Conservation (phyloP, 2,888 invertebrate species). For the Sesamia inferens region DNA sequence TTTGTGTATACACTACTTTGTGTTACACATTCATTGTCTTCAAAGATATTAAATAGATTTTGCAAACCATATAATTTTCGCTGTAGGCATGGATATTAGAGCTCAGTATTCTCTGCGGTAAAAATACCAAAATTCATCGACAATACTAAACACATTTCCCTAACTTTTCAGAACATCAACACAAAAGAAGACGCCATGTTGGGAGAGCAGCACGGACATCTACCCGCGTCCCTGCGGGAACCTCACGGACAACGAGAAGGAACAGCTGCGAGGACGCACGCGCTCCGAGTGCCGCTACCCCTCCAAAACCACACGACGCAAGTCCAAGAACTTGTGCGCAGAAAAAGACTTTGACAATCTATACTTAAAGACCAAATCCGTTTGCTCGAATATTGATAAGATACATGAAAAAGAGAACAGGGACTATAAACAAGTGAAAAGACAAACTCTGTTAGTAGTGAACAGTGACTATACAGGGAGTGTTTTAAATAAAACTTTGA, state of each 20-base stretch:
- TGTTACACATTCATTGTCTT: neutral
- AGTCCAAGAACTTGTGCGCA: slow-evolving; percentile 88
- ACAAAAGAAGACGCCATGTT: slow-evolving; percentile 92
- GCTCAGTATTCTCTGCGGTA: neutral
- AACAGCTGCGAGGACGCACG: slow-evolving; percentile 90
- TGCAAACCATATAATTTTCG: neutral
- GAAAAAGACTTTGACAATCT: slow-evolving; percentile 93
- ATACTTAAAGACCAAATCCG: slow-evolving; percentile 90
- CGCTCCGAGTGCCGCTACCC: slow-evolving; percentile 92
- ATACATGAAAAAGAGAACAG: slow-evolving; percentile 72
- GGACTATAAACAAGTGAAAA: slow-evolving; percentile 76
- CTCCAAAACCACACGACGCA: slow-evolving; percentile 77
- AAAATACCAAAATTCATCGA: neutral
- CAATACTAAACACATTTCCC: neutral
- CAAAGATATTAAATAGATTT: too few relatives aligned
- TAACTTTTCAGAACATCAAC: slow-evolving; percentile 81
- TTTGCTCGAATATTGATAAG: slow-evolving; percentile 78
- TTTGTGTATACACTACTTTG: too few relatives aligned
- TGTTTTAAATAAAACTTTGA: slow-evolving; percentile 90
- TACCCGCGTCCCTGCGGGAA: slow-evolving; percentile 95
- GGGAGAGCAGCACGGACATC: slow-evolving; percentile 95
- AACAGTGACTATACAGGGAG: slow-evolving; percentile 91
- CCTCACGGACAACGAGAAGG: slow-evolving; percentile 95
- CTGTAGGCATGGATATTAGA: neutral
- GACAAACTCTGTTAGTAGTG: slow-evolving; percentile 93